Percentiles rank a stretch among this genome's conserved stretches.
phyloP scores from a whole-genome alignment of 2,797 vertebrate genomes.

The Gadopsis bispinosus region DNA sequence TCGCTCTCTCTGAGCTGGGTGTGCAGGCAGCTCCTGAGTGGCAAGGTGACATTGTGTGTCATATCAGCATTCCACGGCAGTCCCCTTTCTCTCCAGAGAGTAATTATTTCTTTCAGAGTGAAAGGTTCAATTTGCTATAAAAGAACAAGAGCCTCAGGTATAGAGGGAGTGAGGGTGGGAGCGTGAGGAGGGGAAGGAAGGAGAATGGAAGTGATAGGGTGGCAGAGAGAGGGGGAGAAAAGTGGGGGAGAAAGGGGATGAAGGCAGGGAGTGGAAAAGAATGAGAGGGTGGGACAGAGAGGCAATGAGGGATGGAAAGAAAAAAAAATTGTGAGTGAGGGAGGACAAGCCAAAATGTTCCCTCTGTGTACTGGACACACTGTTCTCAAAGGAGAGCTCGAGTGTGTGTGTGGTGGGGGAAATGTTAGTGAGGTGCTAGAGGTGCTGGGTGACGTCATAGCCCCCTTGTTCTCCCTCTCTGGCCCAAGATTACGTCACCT shows the following conservation, averaged over 20 bases:
- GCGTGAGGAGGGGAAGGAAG: conserved; percentile 63
- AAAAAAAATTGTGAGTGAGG: conserved; percentile 51
- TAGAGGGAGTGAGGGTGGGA: conserved; percentile 74
- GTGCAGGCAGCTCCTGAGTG: conserved; percentile 85
- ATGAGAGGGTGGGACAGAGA: conserved; percentile 60
- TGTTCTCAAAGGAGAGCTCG: conserved; percentile 72
- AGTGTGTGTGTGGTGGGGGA: conserved; percentile 8
- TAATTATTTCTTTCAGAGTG: conserved; percentile 92
- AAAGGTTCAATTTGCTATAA: conserved; percentile 94
- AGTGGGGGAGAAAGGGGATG: conserved; percentile 54
- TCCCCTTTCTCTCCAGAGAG: conserved; percentile 90
- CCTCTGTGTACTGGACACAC: conserved; percentile 76
- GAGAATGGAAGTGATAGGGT: conserved; percentile 76
- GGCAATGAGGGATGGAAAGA: conserved; percentile 14
- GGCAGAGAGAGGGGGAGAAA: conserved; percentile 51
- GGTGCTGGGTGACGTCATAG: conserved; percentile 70
- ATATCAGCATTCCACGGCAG: conserved; percentile 90
- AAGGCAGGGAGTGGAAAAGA: conserved; percentile 55
- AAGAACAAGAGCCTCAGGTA: conserved; percentile 91
- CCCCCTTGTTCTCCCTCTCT: conserved; percentile 39
- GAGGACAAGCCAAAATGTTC: conserved; percentile 71
- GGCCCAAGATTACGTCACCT: conserved; percentile 76
- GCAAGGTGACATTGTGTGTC: conserved; percentile 96
- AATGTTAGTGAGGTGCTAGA: conserved; percentile 29
- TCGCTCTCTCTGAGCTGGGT: conserved; percentile 61